Conservation (phyloP, 2,888 invertebrate species). For the Schizaphis graminum region DNA sequence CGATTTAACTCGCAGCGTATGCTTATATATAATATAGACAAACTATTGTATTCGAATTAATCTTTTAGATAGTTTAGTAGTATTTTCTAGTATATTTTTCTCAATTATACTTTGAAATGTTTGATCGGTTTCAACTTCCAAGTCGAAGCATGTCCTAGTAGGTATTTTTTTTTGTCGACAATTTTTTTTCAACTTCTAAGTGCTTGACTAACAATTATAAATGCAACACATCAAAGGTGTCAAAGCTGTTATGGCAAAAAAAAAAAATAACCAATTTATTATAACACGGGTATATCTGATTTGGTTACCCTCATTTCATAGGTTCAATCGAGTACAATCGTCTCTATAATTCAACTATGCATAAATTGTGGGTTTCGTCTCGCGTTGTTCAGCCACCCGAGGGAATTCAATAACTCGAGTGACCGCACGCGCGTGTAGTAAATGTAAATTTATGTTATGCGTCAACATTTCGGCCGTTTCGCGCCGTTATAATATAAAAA, state of each 20-base stretch:
- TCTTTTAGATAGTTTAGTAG: neutral
- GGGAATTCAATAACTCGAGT: neutral
- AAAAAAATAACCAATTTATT: neutral
- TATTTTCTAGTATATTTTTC: neutral
- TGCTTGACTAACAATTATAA: neutral
- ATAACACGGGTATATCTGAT: neutral
- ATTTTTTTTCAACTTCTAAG: neutral
- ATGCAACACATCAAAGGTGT: no score
- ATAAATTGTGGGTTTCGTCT: neutral
- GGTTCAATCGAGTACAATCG: neutral
- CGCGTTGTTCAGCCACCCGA: neutral
- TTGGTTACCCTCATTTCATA: neutral
- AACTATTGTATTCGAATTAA: neutral
- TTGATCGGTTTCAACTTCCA: neutral
- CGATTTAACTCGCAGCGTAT: neutral
- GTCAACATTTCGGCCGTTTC: neutral
- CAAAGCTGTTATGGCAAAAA: neutral
- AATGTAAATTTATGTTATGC: neutral
- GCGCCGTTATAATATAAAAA: neutral
- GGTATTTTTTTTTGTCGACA: neutral
- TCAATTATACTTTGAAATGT: neutral
- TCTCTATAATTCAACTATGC: neutral
- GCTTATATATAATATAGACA: neutral
- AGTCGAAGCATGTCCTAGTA: neutral
- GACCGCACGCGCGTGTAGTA: neutral